A percentile compares a stretch with the other conserved stretches of the same genome.
These are phyloP conservation scores for zebrafish (Danio rerio) DNA, from an alignment of 2,113 vertebrate genomes.

Conservation along the genomic window GRCz12tu NC_133183.1:56613001-56613500, in stretches of 20 bases:
- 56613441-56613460: not conserved
- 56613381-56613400: no score
- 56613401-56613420: no score
- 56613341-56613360: not conserved
- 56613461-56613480: not conserved
- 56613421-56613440: not conserved
- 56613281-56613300: no score
- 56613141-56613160: not conserved
- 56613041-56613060: not conserved
- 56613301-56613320: not conserved
- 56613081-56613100: no score
- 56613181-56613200: not conserved
- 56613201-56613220: not conserved
- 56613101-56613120: not conserved
- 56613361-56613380: not conserved
- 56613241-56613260: not conserved
- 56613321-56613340: not conserved
- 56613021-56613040: not conserved
- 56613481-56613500: not conserved
- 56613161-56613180: not conserved
- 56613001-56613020: not conserved
- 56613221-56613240: no score
- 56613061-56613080: not conserved
- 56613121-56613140: not conserved
- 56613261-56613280: not conserved